Conservation (phyloP, 2,888 invertebrate genomes). For the Parnassius orleans region DNA sequence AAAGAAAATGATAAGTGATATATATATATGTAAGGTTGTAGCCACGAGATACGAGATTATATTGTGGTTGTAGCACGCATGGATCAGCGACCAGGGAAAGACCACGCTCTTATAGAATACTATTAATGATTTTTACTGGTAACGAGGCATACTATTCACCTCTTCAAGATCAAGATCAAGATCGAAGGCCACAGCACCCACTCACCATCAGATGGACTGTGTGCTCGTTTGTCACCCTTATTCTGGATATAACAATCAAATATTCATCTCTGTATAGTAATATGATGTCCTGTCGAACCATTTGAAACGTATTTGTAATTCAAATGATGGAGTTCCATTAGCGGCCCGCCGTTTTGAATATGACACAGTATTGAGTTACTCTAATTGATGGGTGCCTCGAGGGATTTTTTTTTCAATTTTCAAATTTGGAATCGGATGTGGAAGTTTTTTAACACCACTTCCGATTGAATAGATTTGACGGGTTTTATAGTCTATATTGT, state of each 20-base stretch:
- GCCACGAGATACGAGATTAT: no score
- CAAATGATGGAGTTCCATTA: constrained; percentile 80
- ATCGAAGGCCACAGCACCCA: no score
- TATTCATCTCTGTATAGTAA: constrained; percentile 26
- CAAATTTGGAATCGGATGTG: constrained; percentile 51
- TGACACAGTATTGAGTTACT: constrained; percentile 80
- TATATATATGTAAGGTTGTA: no score
- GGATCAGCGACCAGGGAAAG: no score
- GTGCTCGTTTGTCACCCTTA: no score
- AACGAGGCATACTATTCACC: no score
- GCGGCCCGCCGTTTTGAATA: constrained; percentile 78
- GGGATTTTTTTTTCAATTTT: constrained; percentile 57
- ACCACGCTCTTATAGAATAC: no score
- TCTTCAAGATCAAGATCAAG: no score
- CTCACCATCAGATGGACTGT: no score
- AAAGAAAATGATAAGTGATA: background rate
- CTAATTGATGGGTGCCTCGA: constrained; percentile 67
- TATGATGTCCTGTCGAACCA: constrained; percentile 62
- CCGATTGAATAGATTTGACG: constrained; percentile 5
- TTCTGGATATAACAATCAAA: background rate
- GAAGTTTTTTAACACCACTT: constrained; percentile 39
- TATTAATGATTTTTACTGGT: no score
- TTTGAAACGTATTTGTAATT: constrained; percentile 70
- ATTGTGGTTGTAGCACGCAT: no score
- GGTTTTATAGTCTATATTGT: background rate